phyloP scores from a whole-genome alignment of 2,797 vertebrate genomes.

The Erpetoichthys calabaricus region DNA sequence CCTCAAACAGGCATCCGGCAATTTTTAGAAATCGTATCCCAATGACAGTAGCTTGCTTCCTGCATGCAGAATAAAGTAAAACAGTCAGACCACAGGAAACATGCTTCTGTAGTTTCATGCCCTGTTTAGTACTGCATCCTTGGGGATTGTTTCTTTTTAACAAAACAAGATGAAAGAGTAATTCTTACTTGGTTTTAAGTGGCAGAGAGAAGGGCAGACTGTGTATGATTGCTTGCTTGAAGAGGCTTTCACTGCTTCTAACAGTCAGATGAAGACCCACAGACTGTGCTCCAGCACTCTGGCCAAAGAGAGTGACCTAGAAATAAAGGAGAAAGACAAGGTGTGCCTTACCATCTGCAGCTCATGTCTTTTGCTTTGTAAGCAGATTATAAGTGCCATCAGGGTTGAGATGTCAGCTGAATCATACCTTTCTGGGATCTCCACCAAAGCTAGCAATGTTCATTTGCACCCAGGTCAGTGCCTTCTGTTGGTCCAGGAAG shows the following conservation, averaged over 20 bases:
- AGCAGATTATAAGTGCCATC: no score
- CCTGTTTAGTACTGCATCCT: background rate
- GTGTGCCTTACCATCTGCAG: background rate
- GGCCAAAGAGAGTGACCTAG: constrained; percentile 54
- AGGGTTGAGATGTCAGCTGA: background rate
- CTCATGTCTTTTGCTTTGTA: background rate
- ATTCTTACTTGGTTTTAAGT: constrained; percentile 46
- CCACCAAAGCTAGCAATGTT: constrained; percentile 54
- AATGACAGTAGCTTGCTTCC: constrained; percentile 48
- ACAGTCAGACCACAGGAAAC: background rate
- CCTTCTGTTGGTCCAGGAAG: constrained; percentile 57
- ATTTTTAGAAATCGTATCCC: constrained; percentile 44
- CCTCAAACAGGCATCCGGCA: constrained; percentile 45
- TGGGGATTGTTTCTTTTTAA: background rate
- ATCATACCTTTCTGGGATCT: constrained; percentile 42
- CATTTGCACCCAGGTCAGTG: constrained; percentile 48
- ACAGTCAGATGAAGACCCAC: constrained; percentile 54
- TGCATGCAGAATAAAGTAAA: constrained; percentile 16
- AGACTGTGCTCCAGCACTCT: constrained; percentile 57
- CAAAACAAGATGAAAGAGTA: background rate
- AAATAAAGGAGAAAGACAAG: background rate
- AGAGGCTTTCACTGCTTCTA: constrained; percentile 45
- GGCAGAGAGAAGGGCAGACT: constrained; percentile 58
- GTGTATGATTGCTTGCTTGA: constrained; percentile 46
- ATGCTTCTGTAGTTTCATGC: background rate